Base-by-base conservation (phyloP, 2,888 invertebrate genomes). In the Cataglyphis cursor region DNA sequence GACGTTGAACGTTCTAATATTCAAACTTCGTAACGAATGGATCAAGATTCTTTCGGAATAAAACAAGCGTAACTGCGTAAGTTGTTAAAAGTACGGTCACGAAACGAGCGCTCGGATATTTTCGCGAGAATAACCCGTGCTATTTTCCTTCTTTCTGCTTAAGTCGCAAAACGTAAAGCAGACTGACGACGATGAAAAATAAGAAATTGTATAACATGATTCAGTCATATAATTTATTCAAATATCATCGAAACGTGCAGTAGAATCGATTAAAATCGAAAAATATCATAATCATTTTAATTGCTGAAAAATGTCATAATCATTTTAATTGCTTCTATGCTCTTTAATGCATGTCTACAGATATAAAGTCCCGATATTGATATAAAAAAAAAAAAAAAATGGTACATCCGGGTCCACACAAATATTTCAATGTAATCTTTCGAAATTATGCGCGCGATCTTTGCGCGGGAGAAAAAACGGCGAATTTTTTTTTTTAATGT, bases 401-500 rank as follows among this genome's bases (percentile, higher is more conserved):
- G n/a, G n/a, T n/a, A 59, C 44, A 44, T 57, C 15, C 9, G 9
- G 6, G 9, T 44, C 6, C n/a, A n/a, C 65, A 4, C 21, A 8
- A 78, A n/a, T 41, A 12, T 10, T 8, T 9, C 8, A 6, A 24
- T 15, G 57, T 59, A 70, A 78, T 70, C n/a, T 44, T 15, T 44
- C 6, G 38, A 54, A 78, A 72, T 80, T 72, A 80, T 38, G 54
- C 38, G 76, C 66, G 12, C 41, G 57, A 70, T 70, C 59, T 21
- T 78, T 44, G 10, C 73, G 4, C 31, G 28, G 44, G 15, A 18
- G 31, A 64, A 48, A 64, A 21, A 18, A 18, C 21, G 21, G 35
- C 10, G 21, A 15, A 3, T 38, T 48, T 64, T 75, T 76, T 76
- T 65, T 80, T 78, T 51, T 48, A 80, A n/a, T 72, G 57, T 72